Evolutionary conservation across 2,113 vertebrate genomes (phyloP), one percentile per base, ranked within the genome.

Genomic region (Castor canadensis): DNA sequence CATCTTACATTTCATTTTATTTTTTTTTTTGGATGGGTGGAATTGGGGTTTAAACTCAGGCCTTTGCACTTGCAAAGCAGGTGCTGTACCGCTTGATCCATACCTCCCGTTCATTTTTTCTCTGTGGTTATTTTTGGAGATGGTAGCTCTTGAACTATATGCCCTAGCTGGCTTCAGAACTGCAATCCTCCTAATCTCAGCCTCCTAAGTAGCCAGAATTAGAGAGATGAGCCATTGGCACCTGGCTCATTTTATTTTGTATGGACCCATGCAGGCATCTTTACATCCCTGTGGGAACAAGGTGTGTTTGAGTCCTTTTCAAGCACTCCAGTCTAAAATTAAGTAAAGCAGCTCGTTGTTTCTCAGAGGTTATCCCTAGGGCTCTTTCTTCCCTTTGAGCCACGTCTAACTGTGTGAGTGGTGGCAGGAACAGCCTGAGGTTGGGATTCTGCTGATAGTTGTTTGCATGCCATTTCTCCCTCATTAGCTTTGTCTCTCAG

Each of bases 401-500:
- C 32, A 24, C 38, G 49, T 17, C 32, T 5, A 17, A 40, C 26
- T 0, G 54, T 38, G 13, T 6, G 8, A 22, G 47, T 35, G 54
- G 56, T n/a, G n/a, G 85, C 67, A 13, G 80, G 35, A 6, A 22
- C 12, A 60, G 38, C 6, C 0, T 2, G 17, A 6, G 16, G 7
- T 7, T 20, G 54, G 47, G 24, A 4, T 20, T 38, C 43, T 69
- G 24, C 52, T 4, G 28, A 1, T 7, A 8, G 2, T 12, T 16
- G 54, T 60, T 32, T 35, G 56, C 19, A 0, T 9, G 43, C 62
- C 40, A 0, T 47, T 43, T 79, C 49, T 43, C 8, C 60, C 76
- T 49, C n/a, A 16, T 58, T 15, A n/a, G 35, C 49, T 54, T 10
- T 45, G 47, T 69, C 88, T 1, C 30, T 19, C 12, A 10, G 20